A percentile compares a stretch with the other conserved stretches of the same genome.
Conservation (phyloP, 2,797 vertebrate genomes). For the Cephalopachus bancanus region DNA sequence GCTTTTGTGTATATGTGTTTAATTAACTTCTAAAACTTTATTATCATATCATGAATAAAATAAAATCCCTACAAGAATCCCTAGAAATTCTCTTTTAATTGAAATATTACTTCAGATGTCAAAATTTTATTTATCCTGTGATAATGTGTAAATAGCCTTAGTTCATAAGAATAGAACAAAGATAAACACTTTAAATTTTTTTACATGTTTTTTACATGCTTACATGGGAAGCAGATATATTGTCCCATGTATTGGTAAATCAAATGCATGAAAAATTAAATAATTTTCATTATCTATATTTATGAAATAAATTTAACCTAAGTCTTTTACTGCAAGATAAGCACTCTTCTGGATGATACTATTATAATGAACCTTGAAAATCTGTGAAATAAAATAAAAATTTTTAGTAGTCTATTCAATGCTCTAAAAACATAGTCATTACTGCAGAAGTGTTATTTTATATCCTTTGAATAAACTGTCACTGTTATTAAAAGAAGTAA, state of each 20-base stretch:
- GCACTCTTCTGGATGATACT: not conserved
- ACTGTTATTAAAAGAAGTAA: slow-evolving; percentile 40
- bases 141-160: not conserved
- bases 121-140: not conserved
- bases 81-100: not conserved
- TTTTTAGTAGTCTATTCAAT: slow-evolving; percentile 4
- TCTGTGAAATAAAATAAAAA: slow-evolving; percentile 52
- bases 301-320: slow-evolving; percentile 12
- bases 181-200: not conserved
- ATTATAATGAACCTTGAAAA: slow-evolving; percentile 2
- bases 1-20: not conserved
- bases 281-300: not conserved
- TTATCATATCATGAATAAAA: not conserved
- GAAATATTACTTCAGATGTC: slow-evolving; percentile 1
- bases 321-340: not conserved
- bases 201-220: not conserved
- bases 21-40: not conserved
- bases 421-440: not conserved
- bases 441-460: slow-evolving; percentile 44
- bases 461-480: not conserved
- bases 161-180: slow-evolving; percentile 13
- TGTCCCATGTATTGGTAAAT: not conserved
- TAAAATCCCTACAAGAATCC: no score
- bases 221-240: not conserved
- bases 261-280: not conserved